Percentiles rank a stretch among this genome's conserved stretches.
Evolutionary conservation across 1,140 invertebrate species (phyloP).

Genomic region (Bombus waltoni): DNA sequence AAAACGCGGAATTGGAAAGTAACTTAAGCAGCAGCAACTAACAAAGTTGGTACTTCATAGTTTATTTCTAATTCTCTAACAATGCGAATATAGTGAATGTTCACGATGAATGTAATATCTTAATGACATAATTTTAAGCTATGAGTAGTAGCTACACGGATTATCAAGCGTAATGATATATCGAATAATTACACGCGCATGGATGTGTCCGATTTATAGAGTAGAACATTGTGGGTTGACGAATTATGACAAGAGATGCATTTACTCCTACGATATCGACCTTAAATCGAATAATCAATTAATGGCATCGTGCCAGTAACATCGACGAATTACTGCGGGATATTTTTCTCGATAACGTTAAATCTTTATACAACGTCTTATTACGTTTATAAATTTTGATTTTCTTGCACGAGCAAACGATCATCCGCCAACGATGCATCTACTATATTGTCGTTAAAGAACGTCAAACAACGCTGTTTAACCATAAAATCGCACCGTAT

Average conservation of each 20-base stretch:
- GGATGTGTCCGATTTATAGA: background rate
- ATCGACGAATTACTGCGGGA: background rate
- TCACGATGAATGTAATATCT: background rate
- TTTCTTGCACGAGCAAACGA: background rate
- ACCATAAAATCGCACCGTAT: background rate
- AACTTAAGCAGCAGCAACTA: too few species aligned
- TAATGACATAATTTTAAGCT: background rate
- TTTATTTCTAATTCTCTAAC: background rate
- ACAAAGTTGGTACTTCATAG: background rate
- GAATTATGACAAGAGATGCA: slow-evolving; percentile 6
- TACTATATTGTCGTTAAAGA: too few species aligned
- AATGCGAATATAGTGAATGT: background rate
- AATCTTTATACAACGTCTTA: background rate
- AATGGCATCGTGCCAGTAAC: background rate
- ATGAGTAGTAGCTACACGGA: background rate
- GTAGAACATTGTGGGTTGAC: background rate
- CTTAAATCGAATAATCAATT: slow-evolving; percentile 1
- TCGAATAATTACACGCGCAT: background rate
- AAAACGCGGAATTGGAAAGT: too few species aligned
- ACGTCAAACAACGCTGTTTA: background rate
- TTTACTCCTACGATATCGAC: background rate
- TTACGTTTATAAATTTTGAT: background rate
- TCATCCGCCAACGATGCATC: background rate
- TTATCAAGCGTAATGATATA: too few species aligned
- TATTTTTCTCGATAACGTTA: background rate